Base-by-base conservation (phyloP, 2,888 invertebrate genomes). In the Cryptocephalus primarius region DNA sequence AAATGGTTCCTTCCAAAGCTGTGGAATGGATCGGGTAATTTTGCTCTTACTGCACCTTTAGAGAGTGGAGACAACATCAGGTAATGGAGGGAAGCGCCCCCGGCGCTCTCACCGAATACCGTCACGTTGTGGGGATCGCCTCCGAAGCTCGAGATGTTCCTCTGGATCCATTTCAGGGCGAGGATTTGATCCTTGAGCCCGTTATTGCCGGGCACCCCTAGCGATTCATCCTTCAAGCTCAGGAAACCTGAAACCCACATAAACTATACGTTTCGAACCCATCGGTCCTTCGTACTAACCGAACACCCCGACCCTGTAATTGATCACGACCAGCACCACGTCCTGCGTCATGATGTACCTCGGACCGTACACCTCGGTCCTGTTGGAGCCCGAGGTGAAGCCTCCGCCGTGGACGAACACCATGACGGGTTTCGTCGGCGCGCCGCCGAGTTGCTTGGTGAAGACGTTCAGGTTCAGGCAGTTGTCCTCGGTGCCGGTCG, bases 81-180 rank as follows among this genome's bases (percentile, higher is more conserved):
- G 53, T 70, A 75, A 51, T 76, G 74, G 0, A 71, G 66, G 1
- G 73, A 70, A 22, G 71, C 71, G 8, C 64, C 70, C 1, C 76
- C 76, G 1, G 75, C 75, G 53, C 76, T 75, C 57, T 75, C 73
- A 1, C 76, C 76, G 55, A 75, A 73, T 8, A 76, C 63, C 0
- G 75, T 76, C 1, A 76, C 74, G 49, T 76, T 76, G 8, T 70
- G 58, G 0, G 72, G 65, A 61, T 76, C 72, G 1, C 76, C 76
- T 34, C 72, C 72, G 55, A 76, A 76, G 45, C 63, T 62, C 2
- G 60, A 49, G 12, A 75, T 72, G 54, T 76, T 76, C 1, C 63
- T 61, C 52, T 74, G 71, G 0, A 76, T 64, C 75, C 76, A 76
- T 53, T 69, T 70, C 39, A 76, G 54, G 0, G 75, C 75, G 56